These are phyloP conservation scores for Rhopalosiphum padi DNA, from an alignment of 1,140 invertebrate species.

Conservation along the genomic window DNA sequence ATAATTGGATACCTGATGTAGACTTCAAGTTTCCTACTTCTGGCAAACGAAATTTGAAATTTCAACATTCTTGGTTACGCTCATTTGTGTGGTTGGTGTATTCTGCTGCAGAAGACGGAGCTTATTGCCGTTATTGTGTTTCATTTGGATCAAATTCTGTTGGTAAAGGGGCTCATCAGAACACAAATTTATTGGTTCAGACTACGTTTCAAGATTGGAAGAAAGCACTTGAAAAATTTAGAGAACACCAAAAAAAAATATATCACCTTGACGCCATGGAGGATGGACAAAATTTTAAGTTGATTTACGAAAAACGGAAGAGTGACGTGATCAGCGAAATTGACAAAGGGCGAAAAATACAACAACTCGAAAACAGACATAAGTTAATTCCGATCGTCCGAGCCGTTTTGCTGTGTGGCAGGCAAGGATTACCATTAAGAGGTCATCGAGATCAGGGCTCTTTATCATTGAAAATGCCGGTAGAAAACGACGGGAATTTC, in stretches of 20 bases:
- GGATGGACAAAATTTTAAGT: constrained; percentile 33
- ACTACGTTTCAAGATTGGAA: constrained; percentile 42
- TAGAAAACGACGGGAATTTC: constrained; percentile 42
- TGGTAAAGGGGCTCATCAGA: not conserved
- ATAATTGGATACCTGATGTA: constrained; percentile 24
- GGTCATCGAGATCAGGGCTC: constrained; percentile 15
- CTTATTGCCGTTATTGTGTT: constrained; percentile 21
- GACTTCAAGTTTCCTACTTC: not conserved
- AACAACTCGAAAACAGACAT: not conserved
- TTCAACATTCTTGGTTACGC: not conserved
- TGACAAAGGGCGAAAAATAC: constrained; percentile 23
- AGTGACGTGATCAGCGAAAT: constrained; percentile 34
- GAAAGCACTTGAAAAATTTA: constrained; percentile 20
- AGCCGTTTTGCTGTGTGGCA: constrained; percentile 27
- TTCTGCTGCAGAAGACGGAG: constrained; percentile 21
- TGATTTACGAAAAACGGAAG: not conserved
- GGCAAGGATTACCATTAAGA: constrained; percentile 11
- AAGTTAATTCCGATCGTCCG: constrained; percentile 22
- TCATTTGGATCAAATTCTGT: not conserved
- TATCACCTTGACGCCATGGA: constrained; percentile 22
- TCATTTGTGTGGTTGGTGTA: constrained; percentile 32
- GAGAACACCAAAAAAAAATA: constrained; percentile 15
- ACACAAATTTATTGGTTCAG: constrained; percentile 20
- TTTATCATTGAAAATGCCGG: constrained; percentile 22
- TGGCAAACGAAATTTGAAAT: not conserved